Evolutionary conservation across 2,888 invertebrate species (phyloP), one percentile per base, ranked within the genome.

Genomic region (Phyllotreta cruciferae): DNA sequence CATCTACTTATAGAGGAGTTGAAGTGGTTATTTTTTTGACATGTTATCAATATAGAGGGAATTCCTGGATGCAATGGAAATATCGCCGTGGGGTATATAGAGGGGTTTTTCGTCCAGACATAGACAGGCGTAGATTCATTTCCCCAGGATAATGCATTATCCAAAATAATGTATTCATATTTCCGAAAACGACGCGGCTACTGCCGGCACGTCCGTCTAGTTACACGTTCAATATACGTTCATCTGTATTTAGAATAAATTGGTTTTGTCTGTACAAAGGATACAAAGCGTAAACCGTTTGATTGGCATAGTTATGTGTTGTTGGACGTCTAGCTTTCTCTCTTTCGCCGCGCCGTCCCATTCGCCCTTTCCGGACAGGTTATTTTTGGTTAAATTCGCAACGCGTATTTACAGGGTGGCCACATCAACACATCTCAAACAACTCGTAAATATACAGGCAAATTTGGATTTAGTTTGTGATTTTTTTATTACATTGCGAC

Each of bases 261-360:
- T 71, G 73, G 71, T 70, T 71, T 71, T 70, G 69, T 71, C 71
- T 70, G 70, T 71, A 70, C 66, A 71, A 66, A 70, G 67, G 68
- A 71, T 70, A 66, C 73, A 71, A 70, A 73, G 73, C 73, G 72
- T 73, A 71, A 74, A 74, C 73, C 69, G 71, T 74, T 73, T 74
- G 74, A 74, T 74, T 74, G 74, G 74, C 74, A 72, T 73, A 71
- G 72, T 73, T 74, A 73, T 71, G 68, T 68, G 67, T 68, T 71
- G 71, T 71, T 68, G 67, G 71, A 66, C 70, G 57, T 62, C 60
- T 62, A 39, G 49, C 34, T 41, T 36, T 58, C 50, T 58, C 60
- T 53, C 60, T 60, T 54, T 63, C 62, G 57, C 37, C 44, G 9
- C n/a, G 8, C 52, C n/a, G 50, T 50, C 37, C 52, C 13, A 52